These are phyloP conservation scores for Xiphorhynchus elegans DNA, from an alignment of 2,113 vertebrate species.

Conservation along the genomic window DNA sequence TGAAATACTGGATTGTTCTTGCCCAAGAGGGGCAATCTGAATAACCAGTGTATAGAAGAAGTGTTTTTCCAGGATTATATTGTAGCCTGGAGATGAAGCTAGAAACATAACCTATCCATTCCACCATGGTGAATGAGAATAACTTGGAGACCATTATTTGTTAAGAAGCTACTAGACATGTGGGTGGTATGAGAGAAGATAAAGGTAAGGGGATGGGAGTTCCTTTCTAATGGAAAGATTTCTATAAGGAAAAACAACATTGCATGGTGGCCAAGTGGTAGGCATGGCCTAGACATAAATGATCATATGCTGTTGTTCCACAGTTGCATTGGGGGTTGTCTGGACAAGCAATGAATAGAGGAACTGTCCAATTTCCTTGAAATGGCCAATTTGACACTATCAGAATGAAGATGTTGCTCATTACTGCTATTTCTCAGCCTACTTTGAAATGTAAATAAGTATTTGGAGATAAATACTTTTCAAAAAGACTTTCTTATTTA, in stretches of 20 bases:
- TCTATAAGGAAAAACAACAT: background rate
- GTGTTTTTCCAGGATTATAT: background rate
- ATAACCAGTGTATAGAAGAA: background rate
- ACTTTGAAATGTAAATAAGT: background rate
- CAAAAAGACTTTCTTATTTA: background rate
- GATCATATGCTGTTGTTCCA: background rate
- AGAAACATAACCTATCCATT: background rate
- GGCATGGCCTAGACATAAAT: background rate
- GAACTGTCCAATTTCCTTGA: background rate
- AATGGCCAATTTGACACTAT: background rate
- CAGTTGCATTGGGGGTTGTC: background rate
- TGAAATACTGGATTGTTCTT: background rate
- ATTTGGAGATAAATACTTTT: background rate
- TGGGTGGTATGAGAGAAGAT: background rate
- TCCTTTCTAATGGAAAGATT: background rate
- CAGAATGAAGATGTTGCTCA: background rate
- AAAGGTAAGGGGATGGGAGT: background rate
- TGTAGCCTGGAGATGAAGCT: background rate
- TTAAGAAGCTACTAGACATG: background rate
- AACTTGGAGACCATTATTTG: background rate
- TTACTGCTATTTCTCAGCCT: background rate
- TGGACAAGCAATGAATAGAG: background rate
- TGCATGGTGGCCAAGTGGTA: accelerated
- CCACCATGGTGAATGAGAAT: background rate
- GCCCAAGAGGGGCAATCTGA: background rate